Percentiles rank a stretch among this genome's conserved stretches.
These are phyloP conservation scores for Morpho helenor DNA, from an alignment of 2,888 invertebrate genomes.

Conservation along the genomic window DNA sequence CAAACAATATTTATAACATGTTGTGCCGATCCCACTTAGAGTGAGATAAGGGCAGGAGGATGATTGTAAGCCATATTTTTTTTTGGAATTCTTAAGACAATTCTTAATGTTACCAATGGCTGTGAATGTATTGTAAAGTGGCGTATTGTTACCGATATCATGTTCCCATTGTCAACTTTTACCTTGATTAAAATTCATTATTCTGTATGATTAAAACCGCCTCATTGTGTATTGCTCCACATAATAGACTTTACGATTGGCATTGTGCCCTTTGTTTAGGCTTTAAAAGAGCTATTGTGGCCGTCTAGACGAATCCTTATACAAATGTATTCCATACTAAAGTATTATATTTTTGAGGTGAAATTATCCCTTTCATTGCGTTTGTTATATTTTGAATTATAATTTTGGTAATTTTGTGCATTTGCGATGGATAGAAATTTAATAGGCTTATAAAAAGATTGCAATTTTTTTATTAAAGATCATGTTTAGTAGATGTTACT, in stretches of 20 bases:
- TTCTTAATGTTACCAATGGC: too few relatives aligned
- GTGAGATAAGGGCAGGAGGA: too few relatives aligned
- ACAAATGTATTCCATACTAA: constrained; percentile 27
- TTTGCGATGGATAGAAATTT: too few relatives aligned
- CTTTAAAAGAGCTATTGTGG: constrained; percentile 36
- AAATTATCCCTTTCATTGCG: constrained; percentile 4
- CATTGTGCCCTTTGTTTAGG: constrained; percentile 34
- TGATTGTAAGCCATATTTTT: too few relatives aligned
- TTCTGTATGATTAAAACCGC: constrained; percentile 19
- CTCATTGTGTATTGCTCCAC: constrained; percentile 21
- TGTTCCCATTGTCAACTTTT: constrained; percentile 5
- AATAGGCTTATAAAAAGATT: too few relatives aligned
- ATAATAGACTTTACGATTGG: constrained; percentile 28
- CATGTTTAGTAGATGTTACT: too few relatives aligned
- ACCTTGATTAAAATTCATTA: constrained; percentile 16
- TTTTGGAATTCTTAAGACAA: too few relatives aligned
- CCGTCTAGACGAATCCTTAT: constrained; percentile 36
- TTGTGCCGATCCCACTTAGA: too few relatives aligned
- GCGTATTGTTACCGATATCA: not conserved
- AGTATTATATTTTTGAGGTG: constrained; percentile 11
- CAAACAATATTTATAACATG: too few relatives aligned
- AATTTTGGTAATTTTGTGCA: too few relatives aligned
- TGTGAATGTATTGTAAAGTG: not conserved
- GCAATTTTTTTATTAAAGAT: too few relatives aligned
- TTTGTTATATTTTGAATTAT: not conserved